phyloP scores from a whole-genome alignment of 2,113 vertebrate genomes.

The Phrynosoma platyrhinos region DNA sequence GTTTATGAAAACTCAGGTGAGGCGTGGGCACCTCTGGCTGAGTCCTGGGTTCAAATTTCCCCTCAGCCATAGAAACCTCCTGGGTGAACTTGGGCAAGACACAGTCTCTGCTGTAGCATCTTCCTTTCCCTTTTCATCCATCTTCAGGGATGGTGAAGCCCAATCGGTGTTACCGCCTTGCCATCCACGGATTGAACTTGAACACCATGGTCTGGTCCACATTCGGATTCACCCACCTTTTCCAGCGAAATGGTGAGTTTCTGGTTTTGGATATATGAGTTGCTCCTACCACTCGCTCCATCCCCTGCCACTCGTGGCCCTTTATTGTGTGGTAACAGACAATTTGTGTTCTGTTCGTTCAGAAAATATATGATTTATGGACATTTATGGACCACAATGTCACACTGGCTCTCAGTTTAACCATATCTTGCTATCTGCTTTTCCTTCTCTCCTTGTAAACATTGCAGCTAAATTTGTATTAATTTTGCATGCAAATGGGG shows the following conservation, averaged over 20 bases:
- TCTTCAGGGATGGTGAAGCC: neutral
- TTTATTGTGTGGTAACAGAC: too few species aligned
- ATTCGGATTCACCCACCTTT: slow-evolving; percentile 45
- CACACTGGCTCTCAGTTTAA: neutral
- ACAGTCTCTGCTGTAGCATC: too few species aligned
- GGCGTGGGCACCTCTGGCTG: neutral
- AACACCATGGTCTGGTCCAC: slow-evolving; percentile 59
- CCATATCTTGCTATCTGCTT: too few species aligned
- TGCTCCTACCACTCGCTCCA: too few species aligned
- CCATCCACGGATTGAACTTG: slow-evolving; percentile 25
- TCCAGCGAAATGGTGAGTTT: slow-evolving; percentile 54
- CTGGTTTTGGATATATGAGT: too few species aligned
- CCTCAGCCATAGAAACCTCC: neutral
- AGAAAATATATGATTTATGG: too few species aligned
- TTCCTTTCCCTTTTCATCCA: neutral
- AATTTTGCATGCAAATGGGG: too few species aligned
- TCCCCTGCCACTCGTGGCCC: too few species aligned
- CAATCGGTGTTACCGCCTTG: slow-evolving; percentile 47
- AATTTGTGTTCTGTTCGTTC: too few species aligned
- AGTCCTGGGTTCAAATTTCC: neutral
- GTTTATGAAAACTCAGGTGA: neutral
- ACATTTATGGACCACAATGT: too few species aligned
- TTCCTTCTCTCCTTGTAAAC: too few species aligned
- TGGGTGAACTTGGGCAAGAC: neutral
- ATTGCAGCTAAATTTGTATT: too few species aligned